These are phyloP conservation scores for Varanus komodoensis DNA, from an alignment of 2,113 vertebrate species.

Conservation along the genomic window DNA sequence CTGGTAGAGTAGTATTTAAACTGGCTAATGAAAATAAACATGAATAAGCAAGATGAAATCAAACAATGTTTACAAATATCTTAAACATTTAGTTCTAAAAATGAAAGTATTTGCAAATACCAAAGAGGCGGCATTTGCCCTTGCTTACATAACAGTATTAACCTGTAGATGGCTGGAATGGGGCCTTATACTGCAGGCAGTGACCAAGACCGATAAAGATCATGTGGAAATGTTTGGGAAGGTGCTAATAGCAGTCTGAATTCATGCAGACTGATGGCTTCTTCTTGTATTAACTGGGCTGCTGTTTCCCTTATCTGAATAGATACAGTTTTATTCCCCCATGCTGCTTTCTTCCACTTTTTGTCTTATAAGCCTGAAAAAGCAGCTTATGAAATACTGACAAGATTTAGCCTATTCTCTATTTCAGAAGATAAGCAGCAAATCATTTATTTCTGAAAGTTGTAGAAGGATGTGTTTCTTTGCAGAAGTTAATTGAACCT, in stretches of 20 bases:
- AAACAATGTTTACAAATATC: background rate
- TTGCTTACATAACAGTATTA: background rate
- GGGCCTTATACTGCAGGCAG: no score
- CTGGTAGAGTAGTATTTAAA: no score
- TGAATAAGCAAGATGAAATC: background rate
- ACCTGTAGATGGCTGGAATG: background rate
- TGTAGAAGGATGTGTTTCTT: no score
- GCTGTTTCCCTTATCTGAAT: background rate
- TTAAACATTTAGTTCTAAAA: background rate
- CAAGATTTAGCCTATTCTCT: background rate
- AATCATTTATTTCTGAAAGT: background rate
- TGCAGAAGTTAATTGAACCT: background rate
- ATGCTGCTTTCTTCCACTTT: background rate
- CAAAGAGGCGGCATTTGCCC: background rate
- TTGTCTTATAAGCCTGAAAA: background rate
- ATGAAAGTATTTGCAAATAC: background rate
- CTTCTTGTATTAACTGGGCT: background rate
- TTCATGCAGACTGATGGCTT: background rate
- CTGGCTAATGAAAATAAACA: background rate
- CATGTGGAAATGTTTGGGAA: background rate
- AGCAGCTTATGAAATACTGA: background rate
- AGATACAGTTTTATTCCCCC: constrained; percentile 2
- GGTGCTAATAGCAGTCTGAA: background rate
- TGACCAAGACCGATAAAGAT: background rate
- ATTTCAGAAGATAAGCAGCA: background rate